Base-by-base conservation (phyloP, 30 jellyfish, hydroid and myxozoan species). In the Turritopsis rubra region DNA sequence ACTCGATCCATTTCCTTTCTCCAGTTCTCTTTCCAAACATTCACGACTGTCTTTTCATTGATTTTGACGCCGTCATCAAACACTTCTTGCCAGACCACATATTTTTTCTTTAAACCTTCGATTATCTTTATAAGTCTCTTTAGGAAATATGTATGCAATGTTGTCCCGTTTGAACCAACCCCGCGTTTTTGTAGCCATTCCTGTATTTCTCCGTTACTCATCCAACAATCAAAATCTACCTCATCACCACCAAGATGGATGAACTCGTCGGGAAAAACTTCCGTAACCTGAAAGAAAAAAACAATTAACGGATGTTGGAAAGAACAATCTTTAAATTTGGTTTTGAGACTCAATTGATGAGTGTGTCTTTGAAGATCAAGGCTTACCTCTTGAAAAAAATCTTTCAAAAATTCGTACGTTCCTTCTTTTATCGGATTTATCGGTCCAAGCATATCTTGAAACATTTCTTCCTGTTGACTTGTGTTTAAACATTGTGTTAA, bases 221-320 rank as follows among this genome's bases (percentile, higher is more conserved):
- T 74, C 97, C 97, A 91, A 75, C 97, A 91, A 5, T 90, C 83
- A 71, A 91, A 91, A 60, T 91, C 97, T 0, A 91, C 97, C 71
- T 91, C 97, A 54, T 91, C 97, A 21, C 96, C 97, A 21, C 97
- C 97, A 20, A 91, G 86, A 60, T 91, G 97, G 1, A 91, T 30
- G 65, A 83, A 86, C 72, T 87, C 81, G 53, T 91, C 97, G 3
- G 97, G 97, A 81, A 91, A 91, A 3, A 87, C 96, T 73, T 75
- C 78, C 7, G 88, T 75, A 1, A 80, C 8, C 87, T 80, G 28
- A 80, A 13, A 53, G 20, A 25, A 52, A 24, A 76, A 77, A 3
- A 72, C 23, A 72, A 72, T 7, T 17, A 7, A 7, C 13, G 23
- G 3, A 70, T 22, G 27, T 17, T 17, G n/a, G 18, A n/a, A n/a